A percentile compares a stretch with the other conserved stretches of the same genome.
Conservation (phyloP, 2,797 vertebrate species). For the Vireo griseus region DNA sequence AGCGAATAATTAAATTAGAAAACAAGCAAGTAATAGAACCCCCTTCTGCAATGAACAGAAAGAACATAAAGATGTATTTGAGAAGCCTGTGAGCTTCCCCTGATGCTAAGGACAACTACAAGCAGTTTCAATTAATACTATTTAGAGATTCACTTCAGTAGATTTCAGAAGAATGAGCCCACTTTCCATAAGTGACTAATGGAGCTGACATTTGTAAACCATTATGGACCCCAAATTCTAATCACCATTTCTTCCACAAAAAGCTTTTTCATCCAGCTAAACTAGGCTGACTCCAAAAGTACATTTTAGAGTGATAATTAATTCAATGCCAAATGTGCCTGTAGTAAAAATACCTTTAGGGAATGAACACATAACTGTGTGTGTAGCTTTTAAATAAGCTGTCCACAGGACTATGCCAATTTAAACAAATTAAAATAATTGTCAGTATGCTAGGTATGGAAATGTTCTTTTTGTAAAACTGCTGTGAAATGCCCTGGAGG, state of each 20-base stretch:
- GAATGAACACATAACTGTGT: slow-evolving; percentile 55
- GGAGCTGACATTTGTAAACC: slow-evolving; percentile 57
- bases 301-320: slow-evolving; percentile 62
- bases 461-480: slow-evolving; percentile 37
- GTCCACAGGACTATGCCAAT: slow-evolving; percentile 53
- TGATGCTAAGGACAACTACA: neutral
- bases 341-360: slow-evolving; percentile 66
- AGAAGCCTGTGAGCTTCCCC: neutral
- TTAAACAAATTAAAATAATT: slow-evolving; percentile 68
- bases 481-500: slow-evolving; percentile 27
- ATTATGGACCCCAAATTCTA: slow-evolving; percentile 55
- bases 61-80: neutral
- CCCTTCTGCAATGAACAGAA: neutral
- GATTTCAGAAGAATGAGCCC: slow-evolving; percentile 41
- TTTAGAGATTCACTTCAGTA: slow-evolving; percentile 26
- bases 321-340: slow-evolving; percentile 61
- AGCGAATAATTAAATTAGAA: neutral
- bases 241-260: slow-evolving; percentile 44
- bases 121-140: slow-evolving; percentile 30
- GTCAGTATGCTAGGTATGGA: slow-evolving; percentile 54
- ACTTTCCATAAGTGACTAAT: slow-evolving; percentile 41
- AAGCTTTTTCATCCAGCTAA: slow-evolving; percentile 53
- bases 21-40: neutral
- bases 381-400: slow-evolving; percentile 64
- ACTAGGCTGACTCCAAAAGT: slow-evolving; percentile 39